Percentiles rank a stretch among this genome's conserved stretches.
Conservation (phyloP, 2,797 vertebrate species). For the Chloroceryle amazona region DNA sequence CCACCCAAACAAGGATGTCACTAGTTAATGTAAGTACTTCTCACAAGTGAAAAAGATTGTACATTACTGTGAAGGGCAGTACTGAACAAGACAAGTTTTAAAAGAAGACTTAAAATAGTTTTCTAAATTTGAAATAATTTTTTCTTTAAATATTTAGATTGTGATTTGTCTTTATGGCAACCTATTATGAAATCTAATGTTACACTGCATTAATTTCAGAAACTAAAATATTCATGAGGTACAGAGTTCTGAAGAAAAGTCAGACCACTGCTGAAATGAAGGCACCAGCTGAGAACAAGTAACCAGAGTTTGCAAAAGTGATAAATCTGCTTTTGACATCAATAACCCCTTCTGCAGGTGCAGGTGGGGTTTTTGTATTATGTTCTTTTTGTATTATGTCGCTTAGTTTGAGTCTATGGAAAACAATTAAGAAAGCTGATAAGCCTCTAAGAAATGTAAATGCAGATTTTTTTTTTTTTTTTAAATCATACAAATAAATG, state of each 20-base stretch:
- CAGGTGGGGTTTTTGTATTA: background rate
- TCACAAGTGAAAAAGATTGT: accelerated
- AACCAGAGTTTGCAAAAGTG: background rate
- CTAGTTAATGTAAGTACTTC: background rate
- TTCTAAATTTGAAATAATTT: background rate
- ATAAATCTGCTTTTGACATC: conserved; percentile 23
- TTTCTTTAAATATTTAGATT: conserved; percentile 62
- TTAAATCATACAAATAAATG: background rate
- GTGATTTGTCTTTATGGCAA: conserved; percentile 54
- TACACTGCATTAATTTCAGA: conserved; percentile 21
- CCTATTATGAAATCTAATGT: conserved; percentile 11
- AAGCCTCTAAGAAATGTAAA: background rate
- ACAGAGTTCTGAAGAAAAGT: background rate
- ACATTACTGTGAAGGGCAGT: background rate
- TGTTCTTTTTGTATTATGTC: background rate
- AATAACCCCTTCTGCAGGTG: background rate
- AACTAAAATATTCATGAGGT: conserved; percentile 38
- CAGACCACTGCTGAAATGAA: background rate
- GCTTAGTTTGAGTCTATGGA: background rate
- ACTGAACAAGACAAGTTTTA: background rate
- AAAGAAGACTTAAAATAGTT: conserved; percentile 19
- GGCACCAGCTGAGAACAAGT: background rate
- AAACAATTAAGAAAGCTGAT: background rate
- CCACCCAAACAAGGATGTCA: background rate
- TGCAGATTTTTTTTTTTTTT: background rate